A percentile compares a stretch with the other conserved stretches of the same genome.
Evolutionary conservation across 2,888 invertebrate genomes (phyloP).

Genomic region (Pammene fasciana): DNA sequence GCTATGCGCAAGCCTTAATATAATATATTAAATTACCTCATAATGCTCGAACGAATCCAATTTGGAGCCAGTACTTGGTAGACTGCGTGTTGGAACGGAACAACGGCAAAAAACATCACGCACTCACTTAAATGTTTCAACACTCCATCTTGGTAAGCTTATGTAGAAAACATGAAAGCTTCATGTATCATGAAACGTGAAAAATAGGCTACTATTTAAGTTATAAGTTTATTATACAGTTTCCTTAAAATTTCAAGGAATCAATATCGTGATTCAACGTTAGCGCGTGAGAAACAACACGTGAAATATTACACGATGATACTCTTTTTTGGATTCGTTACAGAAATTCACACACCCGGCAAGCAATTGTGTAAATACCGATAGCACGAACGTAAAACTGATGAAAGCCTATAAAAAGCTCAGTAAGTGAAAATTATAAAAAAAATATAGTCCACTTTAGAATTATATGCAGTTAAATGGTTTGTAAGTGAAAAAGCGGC

Average conservation of each 20-base stretch:
- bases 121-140: slow-evolving; percentile 42
- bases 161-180: not conserved
- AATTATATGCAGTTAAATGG: slow-evolving; percentile 2
- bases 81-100: slow-evolving; percentile 53
- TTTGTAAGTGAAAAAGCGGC: slow-evolving; percentile 34
- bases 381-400: not conserved
- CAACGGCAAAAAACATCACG: slow-evolving; percentile 64
- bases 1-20: slow-evolving; percentile 4
- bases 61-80: slow-evolving; percentile 60
- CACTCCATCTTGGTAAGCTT: slow-evolving; percentile 32
- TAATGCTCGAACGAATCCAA: slow-evolving; percentile 72
- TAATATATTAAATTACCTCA: slow-evolving; percentile 62
- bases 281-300: slow-evolving; percentile 18
- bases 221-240: slow-evolving; percentile 21
- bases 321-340: slow-evolving; percentile 9
- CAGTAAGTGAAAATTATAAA: not conserved
- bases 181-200: slow-evolving; percentile 36
- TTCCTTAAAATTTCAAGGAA: slow-evolving; percentile 16
- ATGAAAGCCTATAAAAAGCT: not conserved
- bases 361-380: slow-evolving; percentile 2
- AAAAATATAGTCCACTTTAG: not conserved
- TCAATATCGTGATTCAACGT: slow-evolving; percentile 12
- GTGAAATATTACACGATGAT: slow-evolving; percentile 18
- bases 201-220: not conserved
- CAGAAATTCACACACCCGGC: not conserved